Evolutionary conservation across 2,888 invertebrate genomes (phyloP).

Genomic region (Pterostichus madidus): DNA sequence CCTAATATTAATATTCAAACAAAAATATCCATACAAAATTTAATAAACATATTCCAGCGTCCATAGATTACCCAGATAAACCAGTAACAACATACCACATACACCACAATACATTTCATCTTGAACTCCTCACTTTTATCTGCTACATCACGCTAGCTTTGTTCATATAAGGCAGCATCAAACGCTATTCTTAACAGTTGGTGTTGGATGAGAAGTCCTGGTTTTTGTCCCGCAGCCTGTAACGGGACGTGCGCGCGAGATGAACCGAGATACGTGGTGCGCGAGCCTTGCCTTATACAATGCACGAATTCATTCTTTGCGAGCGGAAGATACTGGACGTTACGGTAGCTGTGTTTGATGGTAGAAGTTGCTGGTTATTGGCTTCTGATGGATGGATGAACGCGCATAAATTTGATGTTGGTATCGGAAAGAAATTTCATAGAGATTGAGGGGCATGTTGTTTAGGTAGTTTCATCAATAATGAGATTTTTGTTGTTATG

Average conservation of each 20-base stretch:
- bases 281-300: conserved; percentile 22
- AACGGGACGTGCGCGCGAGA: conserved; percentile 35
- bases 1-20: conserved; percentile 44
- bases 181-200: background rate
- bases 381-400: background rate
- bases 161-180: background rate
- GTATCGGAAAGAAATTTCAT: too few relatives aligned
- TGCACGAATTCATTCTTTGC: conserved; percentile 52
- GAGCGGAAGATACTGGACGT: background rate
- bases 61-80: conserved; percentile 46
- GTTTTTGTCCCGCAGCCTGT: conserved; percentile 26
- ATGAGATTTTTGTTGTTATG: too few relatives aligned
- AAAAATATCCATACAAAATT: conserved; percentile 50
- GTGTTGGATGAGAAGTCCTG: conserved; percentile 5
- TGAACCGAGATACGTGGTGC: conserved; percentile 45
- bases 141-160: background rate
- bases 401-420: conserved; percentile 11
- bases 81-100: conserved; percentile 47
- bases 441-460: too few relatives aligned
- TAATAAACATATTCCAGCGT: conserved; percentile 47
- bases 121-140: background rate
- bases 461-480: too few relatives aligned
- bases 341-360: conserved; percentile 23
- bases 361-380: background rate
- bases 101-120: conserved; percentile 16